Evolutionary conservation across 2,113 vertebrate genomes (phyloP).

Genomic region (Nothocercus nigrocapillus): DNA sequence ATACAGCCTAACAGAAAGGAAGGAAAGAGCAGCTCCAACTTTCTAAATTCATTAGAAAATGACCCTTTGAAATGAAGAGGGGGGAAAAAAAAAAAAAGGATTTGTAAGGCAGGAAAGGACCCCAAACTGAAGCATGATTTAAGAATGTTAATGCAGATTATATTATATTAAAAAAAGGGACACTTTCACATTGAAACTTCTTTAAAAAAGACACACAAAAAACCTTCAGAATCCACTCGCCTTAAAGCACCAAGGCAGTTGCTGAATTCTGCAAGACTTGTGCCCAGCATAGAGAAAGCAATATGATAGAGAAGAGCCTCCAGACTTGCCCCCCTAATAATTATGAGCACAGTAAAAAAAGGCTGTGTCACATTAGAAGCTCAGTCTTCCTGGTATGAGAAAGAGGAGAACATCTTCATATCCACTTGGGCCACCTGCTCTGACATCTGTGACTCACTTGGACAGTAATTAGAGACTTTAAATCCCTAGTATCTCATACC

Average conservation of each 20-base stretch:
- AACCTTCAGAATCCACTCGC: neutral
- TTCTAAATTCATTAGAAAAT: neutral
- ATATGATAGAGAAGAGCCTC: neutral
- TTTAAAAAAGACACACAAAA: neutral
- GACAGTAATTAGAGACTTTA: neutral
- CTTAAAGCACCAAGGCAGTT: neutral
- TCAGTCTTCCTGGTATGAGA: neutral
- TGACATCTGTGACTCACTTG: neutral
- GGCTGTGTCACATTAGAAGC: neutral
- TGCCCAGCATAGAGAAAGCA: neutral
- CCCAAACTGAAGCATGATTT: rapidly evolving
- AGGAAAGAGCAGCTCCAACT: neutral
- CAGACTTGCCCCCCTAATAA: neutral
- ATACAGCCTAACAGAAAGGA: neutral
- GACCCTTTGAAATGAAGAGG: neutral
- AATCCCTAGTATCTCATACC: neutral
- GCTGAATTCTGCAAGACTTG: neutral
- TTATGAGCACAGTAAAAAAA: neutral
- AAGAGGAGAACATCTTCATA: neutral
- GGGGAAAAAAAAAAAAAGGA: too few relatives aligned
- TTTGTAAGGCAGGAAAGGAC: neutral
- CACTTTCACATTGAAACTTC: neutral
- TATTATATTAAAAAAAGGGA: neutral
- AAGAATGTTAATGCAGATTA: neutral
- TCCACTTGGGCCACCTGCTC: neutral